These are phyloP conservation scores for Sinocyclocheilus maitianheensis DNA, from an alignment of 2,113 vertebrate species.

Conservation along the genomic window DNA sequence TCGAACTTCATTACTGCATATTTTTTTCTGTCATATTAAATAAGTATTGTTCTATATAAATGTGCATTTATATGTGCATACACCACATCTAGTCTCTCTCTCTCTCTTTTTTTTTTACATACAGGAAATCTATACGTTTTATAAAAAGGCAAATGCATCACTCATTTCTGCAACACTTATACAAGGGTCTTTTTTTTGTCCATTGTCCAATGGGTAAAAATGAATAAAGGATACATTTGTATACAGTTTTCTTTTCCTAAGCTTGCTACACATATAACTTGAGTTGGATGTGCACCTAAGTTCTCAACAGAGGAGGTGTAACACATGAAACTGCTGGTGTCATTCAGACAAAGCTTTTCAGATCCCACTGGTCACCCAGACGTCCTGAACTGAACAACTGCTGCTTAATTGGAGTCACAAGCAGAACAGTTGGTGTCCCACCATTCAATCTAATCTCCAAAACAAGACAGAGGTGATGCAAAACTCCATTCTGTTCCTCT, in stretches of 20 bases:
- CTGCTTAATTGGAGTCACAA: slow-evolving; percentile 33
- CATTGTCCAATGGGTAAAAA: not conserved
- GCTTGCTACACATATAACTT: not conserved
- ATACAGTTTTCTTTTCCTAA: not conserved
- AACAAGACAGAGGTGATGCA: slow-evolving; percentile 22
- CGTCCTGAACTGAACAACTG: not conserved
- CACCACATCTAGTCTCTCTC: too few species aligned
- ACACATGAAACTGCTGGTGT: not conserved
- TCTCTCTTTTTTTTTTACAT: too few species aligned
- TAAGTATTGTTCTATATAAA: not conserved
- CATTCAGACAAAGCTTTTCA: slow-evolving; percentile 2
- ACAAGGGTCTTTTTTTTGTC: not conserved
- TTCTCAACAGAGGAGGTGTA: not conserved
- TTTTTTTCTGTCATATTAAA: not conserved
- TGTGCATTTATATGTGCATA: too few species aligned
- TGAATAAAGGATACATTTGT: not conserved
- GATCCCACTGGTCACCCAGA: not conserved
- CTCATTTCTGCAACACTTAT: not conserved
- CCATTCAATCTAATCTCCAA: slow-evolving; percentile 33
- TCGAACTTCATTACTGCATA: too few species aligned
- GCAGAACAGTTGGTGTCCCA: slow-evolving; percentile 22
- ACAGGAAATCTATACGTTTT: too few species aligned
- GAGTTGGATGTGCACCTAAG: not conserved
- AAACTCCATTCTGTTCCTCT: not conserved
- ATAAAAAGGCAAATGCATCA: not conserved